Evolutionary conservation across 2,888 invertebrate genomes (phyloP).

Genomic region (Piscicola geometra): DNA sequence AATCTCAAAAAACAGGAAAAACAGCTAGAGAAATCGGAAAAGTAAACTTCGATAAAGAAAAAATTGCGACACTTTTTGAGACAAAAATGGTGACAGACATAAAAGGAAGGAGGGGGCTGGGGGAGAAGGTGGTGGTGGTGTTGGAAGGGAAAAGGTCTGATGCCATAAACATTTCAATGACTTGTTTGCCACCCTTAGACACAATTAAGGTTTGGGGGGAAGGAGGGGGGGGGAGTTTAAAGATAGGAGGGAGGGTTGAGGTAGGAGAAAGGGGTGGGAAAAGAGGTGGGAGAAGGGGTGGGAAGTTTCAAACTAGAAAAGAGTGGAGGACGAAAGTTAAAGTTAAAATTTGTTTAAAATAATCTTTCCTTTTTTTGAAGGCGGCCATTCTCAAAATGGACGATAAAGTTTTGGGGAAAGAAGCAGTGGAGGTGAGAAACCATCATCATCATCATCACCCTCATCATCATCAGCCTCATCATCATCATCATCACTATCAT

Average conservation of each 20-base stretch:
- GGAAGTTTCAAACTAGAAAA: no score
- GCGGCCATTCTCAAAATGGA: constrained; percentile 94
- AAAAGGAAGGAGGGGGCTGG: constrained; percentile 30
- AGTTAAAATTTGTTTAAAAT: no score
- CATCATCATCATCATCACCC: no score
- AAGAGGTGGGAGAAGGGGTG: no score
- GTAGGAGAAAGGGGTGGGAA: no score
- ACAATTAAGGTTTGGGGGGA: constrained; percentile 85
- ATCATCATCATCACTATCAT: no score
- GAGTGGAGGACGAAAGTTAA: no score
- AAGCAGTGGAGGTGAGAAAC: constrained; percentile 96
- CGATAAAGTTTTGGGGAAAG: constrained; percentile 90
- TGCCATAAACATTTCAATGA: constrained; percentile 99
- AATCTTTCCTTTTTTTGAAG: neutral
- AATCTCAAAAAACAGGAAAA: no score
- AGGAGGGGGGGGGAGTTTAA: no score
- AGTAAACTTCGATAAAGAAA: constrained; percentile 29
- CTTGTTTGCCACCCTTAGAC: constrained; percentile 90
- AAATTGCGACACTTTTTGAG: constrained; percentile 19
- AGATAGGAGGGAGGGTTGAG: no score
- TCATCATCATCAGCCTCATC: no score
- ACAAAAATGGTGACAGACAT: constrained; percentile 10
- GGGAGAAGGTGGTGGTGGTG: constrained; percentile 84
- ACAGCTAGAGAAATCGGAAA: constrained; percentile 3
- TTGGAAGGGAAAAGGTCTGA: constrained; percentile 94